Evolutionary conservation across 2,888 invertebrate genomes (phyloP), one percentile per base, ranked within the genome.

Genomic region (Linnaemya tessellans): DNA sequence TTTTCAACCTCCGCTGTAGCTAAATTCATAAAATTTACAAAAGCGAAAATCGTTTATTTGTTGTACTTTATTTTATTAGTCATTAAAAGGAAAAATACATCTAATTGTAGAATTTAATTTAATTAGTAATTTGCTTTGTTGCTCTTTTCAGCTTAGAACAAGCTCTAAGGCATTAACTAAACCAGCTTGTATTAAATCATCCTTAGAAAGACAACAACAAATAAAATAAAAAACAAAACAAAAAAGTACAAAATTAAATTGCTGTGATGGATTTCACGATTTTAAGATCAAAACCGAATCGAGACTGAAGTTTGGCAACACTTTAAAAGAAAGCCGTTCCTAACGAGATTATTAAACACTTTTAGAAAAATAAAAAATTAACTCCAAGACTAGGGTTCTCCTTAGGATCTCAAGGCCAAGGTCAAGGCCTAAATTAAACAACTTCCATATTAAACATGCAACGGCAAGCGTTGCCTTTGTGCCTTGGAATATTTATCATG

Each of bases 31-130:
- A 46, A 64, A 71, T 56, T 35, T 20, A 22, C 30, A 35, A 60
- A 67, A 15, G 18, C 35, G 46, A 60, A 35, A 38, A 22, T 25
- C 8, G 2, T 30, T 0, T 43, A 20, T 67, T 65, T 51, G 25
- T 65, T 51, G 25, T n/a, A 43, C 25, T 54, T 56, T 9, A n/a
- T 74, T 46, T 49, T 62, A 75, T 75, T 81, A 68, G 62, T 70
- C 74, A 80, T 60, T 80, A 41, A 58, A 58, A 64, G 8, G 56
- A 68, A 58, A 60, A 54, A 68, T n/a, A 41, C 67, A 43, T 35
- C 46, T 75, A 81, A 81, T 75, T 81, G 38, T 49, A 65, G 35
- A 73, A 56, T 80, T 80, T 46, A 74, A 74, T n/a, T 68, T 43
- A 68, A 75, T 75, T 70, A 54, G 54, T 46, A 46, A 64, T 77